These are phyloP conservation scores for Sorex fumeus DNA, from an alignment of 2,113 vertebrate species.

Conservation along the genomic window DNA sequence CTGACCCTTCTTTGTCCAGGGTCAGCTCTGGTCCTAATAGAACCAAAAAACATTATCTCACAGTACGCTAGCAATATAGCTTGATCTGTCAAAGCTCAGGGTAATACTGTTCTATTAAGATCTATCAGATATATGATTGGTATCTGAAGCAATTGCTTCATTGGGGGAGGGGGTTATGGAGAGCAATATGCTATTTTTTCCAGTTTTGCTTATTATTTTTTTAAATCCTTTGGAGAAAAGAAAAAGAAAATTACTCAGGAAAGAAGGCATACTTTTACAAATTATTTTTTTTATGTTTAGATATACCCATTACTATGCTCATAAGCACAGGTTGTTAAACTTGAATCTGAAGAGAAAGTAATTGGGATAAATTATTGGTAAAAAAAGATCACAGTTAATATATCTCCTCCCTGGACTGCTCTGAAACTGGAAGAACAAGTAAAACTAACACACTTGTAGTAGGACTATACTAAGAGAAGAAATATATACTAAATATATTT, in stretches of 20 bases:
- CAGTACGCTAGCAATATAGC: not conserved
- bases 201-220: too few relatives aligned
- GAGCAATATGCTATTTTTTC: too few relatives aligned
- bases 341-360: constrained; percentile 7
- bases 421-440: not conserved
- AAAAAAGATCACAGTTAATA: constrained; percentile 9
- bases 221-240: not conserved
- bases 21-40: not conserved
- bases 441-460: not conserved
- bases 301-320: not conserved
- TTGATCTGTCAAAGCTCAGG: not conserved
- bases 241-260: constrained; percentile 21
- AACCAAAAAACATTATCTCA: not conserved
- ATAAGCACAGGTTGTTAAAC: not conserved
- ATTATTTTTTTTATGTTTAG: constrained; percentile 5
- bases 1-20: not conserved
- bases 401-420: not conserved
- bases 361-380: not conserved
- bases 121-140: not conserved
- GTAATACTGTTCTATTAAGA: not conserved
- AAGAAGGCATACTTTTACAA: not conserved
- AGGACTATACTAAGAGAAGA: too few relatives aligned
- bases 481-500: too few relatives aligned
- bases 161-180: too few relatives aligned
- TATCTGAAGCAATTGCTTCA: too few relatives aligned